phyloP scores from a whole-genome alignment of 2,113 vertebrate species.

The Vombatus ursinus region DNA sequence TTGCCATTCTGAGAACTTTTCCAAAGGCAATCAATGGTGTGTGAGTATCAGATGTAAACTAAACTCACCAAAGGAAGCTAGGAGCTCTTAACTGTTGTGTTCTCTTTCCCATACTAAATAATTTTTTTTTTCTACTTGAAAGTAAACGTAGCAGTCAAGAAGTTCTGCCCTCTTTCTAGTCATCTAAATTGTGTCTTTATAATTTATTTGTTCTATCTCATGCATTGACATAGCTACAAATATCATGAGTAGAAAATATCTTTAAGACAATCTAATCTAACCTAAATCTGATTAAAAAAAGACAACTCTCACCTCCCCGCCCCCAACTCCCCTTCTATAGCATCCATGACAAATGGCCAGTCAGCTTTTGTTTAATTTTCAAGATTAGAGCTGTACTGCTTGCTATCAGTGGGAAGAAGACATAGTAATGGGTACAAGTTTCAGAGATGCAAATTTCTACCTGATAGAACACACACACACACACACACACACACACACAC shows the following conservation, averaged over 20 bases:
- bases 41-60: not conserved
- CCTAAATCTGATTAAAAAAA: not conserved
- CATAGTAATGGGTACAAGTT: not conserved
- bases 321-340: too few relatives aligned
- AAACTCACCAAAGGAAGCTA: not conserved
- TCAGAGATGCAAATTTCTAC: not conserved
- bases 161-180: not conserved
- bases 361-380: not conserved
- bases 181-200: not conserved
- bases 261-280: not conserved
- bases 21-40: not conserved
- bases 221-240: not conserved
- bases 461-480: not conserved
- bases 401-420: not conserved
- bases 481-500: too few relatives aligned
- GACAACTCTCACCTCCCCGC: too few relatives aligned
- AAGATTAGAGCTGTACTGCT: not conserved
- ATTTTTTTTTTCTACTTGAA: not conserved
- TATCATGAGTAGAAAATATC: not conserved
- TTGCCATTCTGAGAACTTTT: not conserved
- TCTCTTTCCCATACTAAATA: not conserved
- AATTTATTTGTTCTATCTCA: not conserved
- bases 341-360: not conserved
- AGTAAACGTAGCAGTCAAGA: not conserved
- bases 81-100: not conserved